Evolutionary conservation across 1,140 invertebrate genomes (phyloP), one percentile per base, ranked within the genome.

Genomic region (Calycopis cecrops): DNA sequence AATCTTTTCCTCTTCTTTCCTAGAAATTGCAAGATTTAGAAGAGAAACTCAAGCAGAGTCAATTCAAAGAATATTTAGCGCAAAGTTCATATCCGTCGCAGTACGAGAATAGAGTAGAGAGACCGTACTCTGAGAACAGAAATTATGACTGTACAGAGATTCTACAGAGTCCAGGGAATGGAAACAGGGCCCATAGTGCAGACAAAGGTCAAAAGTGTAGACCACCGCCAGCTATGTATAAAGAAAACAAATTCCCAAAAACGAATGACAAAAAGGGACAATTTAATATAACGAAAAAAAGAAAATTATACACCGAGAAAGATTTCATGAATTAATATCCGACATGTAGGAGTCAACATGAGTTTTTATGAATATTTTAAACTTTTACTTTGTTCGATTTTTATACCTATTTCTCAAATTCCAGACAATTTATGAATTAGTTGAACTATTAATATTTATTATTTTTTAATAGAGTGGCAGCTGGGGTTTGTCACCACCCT

Each of bases 11-110:
- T n/a, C n/a, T n/a, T n/a, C n/a, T 21, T 14, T 53, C 56, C 14
- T 55, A 71, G 69, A 66, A 69, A 66, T 47, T 85, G 21, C 76
- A 85, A 68, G 79, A 84, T 14, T 44, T 87, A 21, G 84, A 85
- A 56, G 80, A 85, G 56, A 84, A 85, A 75, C 59, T 84, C 0
- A 87, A 85, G 52, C 80, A 85, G 48, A 79, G 60, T 57, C 76
- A 85, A 54, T 87, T 87, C 59, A 87, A 87, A 57, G 71, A 87
- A 59, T 85, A 78, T 56, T 71, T 85, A 40, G 79, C 76, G 0
- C 78, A 83, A 14, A 85, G 57, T 52, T 58, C 52, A 12, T 78
- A 71, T 52, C 55, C 70, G 6, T 71, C 73, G 4, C 74, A 78
- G 48, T 77, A 67, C 21, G 75, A 78, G 57, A 71, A 64, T 40